Conservation (phyloP, 2,797 vertebrate species). For the Cynodonichthys magdalenae region DNA sequence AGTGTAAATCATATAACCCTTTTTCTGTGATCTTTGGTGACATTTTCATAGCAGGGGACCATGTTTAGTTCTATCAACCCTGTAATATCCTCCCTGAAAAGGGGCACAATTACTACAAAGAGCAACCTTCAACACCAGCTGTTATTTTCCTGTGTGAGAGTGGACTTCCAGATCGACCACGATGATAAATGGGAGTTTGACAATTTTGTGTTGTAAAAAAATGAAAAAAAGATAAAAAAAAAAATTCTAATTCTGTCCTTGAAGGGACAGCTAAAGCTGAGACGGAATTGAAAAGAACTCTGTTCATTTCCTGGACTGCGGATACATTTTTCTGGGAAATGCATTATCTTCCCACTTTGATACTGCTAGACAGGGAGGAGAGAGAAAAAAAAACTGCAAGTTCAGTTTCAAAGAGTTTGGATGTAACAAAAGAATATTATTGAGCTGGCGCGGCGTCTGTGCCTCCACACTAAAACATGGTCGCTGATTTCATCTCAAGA, state of each 20-base stretch:
- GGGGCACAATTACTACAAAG: conserved; percentile 15
- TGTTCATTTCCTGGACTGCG: conserved; percentile 64
- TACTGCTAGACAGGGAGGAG: conserved; percentile 60
- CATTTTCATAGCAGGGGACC: conserved; percentile 43
- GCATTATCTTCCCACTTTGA: conserved; percentile 63
- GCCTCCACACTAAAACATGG: conserved; percentile 60
- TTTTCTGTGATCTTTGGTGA: conserved; percentile 42
- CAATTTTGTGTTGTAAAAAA: conserved; percentile 23
- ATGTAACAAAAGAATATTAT: conserved; percentile 58
- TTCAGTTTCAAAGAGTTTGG: conserved; percentile 70
- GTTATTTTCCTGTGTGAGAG: conserved; percentile 26
- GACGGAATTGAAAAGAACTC: conserved; percentile 61
- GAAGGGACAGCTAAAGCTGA: conserved; percentile 35
- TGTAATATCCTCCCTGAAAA: conserved; percentile 39
- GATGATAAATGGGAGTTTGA: conserved; percentile 10
- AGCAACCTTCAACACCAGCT: conserved; percentile 28
- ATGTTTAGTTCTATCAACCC: conserved; percentile 37
- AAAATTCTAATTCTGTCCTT: conserved; percentile 20
- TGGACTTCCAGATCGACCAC: conserved; percentile 9
- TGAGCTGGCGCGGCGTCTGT: conserved; percentile 33
- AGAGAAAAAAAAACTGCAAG: conserved; percentile 54
- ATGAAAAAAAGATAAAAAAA: conserved; percentile 2
- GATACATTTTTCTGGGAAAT: conserved; percentile 75
- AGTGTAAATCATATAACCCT: conserved; percentile 54
- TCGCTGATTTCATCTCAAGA: conserved; percentile 54